These are phyloP conservation scores for Bucco capensis DNA, from an alignment of 2,113 vertebrate genomes.

Conservation along the genomic window DNA sequence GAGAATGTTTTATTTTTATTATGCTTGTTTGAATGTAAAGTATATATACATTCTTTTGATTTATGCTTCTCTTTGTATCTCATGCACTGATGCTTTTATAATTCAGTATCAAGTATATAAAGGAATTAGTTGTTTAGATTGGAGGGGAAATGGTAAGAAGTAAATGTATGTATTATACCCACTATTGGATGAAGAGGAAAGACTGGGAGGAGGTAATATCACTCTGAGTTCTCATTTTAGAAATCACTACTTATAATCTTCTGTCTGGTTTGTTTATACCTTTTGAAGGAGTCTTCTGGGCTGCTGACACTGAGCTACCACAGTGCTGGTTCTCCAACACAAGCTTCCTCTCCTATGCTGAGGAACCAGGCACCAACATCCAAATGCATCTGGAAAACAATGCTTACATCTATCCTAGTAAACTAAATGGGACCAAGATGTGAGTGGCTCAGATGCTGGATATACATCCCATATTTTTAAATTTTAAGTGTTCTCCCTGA, in stretches of 20 bases:
- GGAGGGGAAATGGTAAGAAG: neutral
- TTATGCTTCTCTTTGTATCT: neutral
- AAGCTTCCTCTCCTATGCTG: neutral
- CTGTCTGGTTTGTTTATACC: neutral
- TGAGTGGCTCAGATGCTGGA: neutral
- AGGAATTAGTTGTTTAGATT: neutral
- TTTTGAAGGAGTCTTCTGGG: neutral
- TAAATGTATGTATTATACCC: neutral
- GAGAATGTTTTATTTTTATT: neutral
- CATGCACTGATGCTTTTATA: neutral
- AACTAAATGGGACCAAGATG: neutral
- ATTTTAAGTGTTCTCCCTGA: neutral
- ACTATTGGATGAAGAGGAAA: neutral
- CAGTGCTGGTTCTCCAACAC: neutral
- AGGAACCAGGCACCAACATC: neutral
- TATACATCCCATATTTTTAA: neutral
- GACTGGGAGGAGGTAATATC: neutral
- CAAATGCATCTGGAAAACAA: neutral
- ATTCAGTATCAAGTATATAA: neutral
- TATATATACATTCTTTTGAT: neutral
- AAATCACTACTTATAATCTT: neutral
- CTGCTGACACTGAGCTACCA: neutral
- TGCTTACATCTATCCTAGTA: neutral
- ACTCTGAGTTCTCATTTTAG: neutral
- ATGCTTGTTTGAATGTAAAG: neutral